Evolutionary conservation across 1,140 invertebrate genomes (phyloP).

Genomic region (Sarcophaga peregrina): DNA sequence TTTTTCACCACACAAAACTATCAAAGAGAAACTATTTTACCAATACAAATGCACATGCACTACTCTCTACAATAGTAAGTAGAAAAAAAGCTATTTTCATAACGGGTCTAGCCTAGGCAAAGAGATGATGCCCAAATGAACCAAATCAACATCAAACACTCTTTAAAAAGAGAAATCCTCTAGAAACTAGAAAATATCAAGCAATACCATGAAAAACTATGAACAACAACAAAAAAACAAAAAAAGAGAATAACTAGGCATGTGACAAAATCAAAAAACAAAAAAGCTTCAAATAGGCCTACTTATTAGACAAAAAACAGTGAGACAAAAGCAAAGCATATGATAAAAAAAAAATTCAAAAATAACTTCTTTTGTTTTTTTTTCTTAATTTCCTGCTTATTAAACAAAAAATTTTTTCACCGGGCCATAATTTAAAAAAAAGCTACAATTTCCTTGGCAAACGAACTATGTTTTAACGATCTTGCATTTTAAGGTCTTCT

Average conservation of each 20-base stretch:
- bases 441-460: not conserved
- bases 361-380: too few species aligned
- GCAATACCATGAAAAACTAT: not conserved
- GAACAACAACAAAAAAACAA: not conserved
- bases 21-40: conserved; percentile 2
- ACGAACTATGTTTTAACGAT: not conserved
- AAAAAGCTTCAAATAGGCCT: not conserved
- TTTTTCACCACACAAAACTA: conserved; percentile 23
- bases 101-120: conserved; percentile 18
- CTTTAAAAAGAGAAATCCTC: not conserved
- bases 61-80: not conserved
- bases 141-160: not conserved
- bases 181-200: not conserved
- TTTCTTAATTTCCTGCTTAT: too few species aligned
- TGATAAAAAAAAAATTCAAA: too few species aligned
- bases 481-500: conserved; percentile 22
- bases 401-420: too few species aligned
- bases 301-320: too few species aligned
- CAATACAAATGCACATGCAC: not conserved
- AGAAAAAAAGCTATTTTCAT: not conserved
- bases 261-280: not conserved
- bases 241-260: not conserved
- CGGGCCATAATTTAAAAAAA: not conserved
- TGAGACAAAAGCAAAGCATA: too few species aligned
- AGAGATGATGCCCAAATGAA: conserved; percentile 14